Conservation (phyloP, 2,113 vertebrate genomes). For the Antigone vipio region DNA sequence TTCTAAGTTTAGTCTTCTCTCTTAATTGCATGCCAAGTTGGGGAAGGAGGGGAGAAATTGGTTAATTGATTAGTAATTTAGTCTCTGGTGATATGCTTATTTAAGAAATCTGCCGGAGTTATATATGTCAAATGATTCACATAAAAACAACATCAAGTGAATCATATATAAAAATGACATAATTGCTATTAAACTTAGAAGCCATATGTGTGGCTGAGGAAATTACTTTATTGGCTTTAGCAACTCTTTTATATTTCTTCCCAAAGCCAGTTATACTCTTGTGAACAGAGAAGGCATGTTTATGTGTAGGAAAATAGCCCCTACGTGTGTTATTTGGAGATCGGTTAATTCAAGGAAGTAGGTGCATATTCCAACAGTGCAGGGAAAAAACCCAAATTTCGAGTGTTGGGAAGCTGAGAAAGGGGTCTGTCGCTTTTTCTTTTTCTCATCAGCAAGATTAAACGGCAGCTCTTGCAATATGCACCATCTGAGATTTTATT, state of each 20-base stretch:
- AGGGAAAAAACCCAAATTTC: constrained; percentile 8
- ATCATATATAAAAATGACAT: constrained; percentile 68
- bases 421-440: neutral
- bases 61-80: constrained; percentile 65
- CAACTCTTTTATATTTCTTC: constrained; percentile 62
- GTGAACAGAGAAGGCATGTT: constrained; percentile 59
- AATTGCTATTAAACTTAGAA: constrained; percentile 68
- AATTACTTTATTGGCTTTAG: constrained; percentile 67
- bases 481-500: constrained; percentile 58
- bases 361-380: constrained; percentile 20
- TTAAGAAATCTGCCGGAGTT: constrained; percentile 61
- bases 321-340: constrained; percentile 55
- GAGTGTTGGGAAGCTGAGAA: constrained; percentile 27
- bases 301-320: constrained; percentile 66
- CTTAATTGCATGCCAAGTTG: constrained; percentile 21
- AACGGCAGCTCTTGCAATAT: neutral
- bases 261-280: constrained; percentile 55
- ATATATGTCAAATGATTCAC: constrained; percentile 69
- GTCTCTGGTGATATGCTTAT: constrained; percentile 58
- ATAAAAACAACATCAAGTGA: constrained; percentile 64
- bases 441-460: constrained; percentile 36
- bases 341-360: constrained; percentile 65
- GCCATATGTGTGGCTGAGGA: constrained; percentile 66
- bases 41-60: neutral
- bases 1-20: constrained; percentile 37